Percentiles rank a stretch among this genome's conserved stretches.
Conservation (phyloP, 2,113 vertebrate genomes). For the Oxyruncus cristatus region DNA sequence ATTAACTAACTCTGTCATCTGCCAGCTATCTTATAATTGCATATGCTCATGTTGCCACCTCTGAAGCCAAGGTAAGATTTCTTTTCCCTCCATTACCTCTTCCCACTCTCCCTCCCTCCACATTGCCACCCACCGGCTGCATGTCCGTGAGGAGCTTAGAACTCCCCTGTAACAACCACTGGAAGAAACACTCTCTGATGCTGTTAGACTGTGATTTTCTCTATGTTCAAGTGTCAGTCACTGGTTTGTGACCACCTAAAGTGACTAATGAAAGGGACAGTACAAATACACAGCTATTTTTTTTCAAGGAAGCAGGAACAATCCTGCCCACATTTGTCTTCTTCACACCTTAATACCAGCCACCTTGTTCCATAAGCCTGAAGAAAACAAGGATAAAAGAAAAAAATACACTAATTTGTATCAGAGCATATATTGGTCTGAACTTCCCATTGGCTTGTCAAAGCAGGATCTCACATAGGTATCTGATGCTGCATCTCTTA, state of each 20-base stretch:
- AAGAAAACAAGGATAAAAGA: not conserved
- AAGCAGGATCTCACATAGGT: not conserved
- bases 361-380: not conserved
- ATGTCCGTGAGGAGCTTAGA: not conserved
- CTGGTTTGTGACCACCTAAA: not conserved
- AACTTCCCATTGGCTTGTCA: not conserved
- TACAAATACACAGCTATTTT: not conserved
- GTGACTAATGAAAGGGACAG: not conserved
- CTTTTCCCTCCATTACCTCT: slow-evolving; percentile 36
- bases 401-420: not conserved
- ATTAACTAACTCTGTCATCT: slow-evolving; percentile 86
- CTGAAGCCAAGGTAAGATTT: slow-evolving; percentile 68
- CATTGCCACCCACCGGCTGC: not conserved
- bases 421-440: not conserved
- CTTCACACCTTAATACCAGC: not conserved
- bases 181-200: not conserved
- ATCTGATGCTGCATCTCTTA: not conserved
- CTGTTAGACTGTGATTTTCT: not conserved
- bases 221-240: not conserved
- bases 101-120: not conserved
- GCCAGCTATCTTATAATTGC: slow-evolving; percentile 83
- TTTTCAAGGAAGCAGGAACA: not conserved
- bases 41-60: slow-evolving; percentile 69
- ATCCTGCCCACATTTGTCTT: not conserved
- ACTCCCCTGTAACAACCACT: not conserved